Conservation (phyloP, 2,888 invertebrate species). For the Bembecia ichneumoniformis region DNA sequence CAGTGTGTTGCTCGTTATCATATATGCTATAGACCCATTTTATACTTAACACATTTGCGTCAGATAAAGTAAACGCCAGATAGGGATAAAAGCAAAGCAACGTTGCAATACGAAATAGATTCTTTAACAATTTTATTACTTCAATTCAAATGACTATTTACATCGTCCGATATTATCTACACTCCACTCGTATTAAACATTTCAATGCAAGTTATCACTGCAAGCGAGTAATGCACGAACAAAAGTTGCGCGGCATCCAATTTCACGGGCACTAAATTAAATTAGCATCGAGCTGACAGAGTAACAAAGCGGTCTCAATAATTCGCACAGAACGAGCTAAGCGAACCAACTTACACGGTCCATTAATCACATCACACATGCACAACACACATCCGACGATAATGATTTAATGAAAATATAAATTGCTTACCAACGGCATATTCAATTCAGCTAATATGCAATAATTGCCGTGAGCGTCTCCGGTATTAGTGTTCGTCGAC, state of each 20-base stretch:
- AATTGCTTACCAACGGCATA: conserved; percentile 25
- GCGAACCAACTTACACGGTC: conserved; percentile 32
- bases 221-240: conserved; percentile 15
- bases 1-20: conserved; percentile 4
- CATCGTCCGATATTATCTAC: conserved; percentile 18
- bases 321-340: conserved; percentile 55
- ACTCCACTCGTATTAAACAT: conserved; percentile 28
- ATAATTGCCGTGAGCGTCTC: conserved; percentile 40
- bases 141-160: conserved; percentile 11
- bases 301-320: conserved; percentile 65
- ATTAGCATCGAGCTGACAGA: conserved; percentile 58
- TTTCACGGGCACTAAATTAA: conserved; percentile 69
- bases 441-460: conserved; percentile 57
- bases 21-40: conserved; percentile 1
- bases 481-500: conserved; percentile 22
- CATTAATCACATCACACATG: conserved; percentile 46
- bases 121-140: conserved; percentile 41
- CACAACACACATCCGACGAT: conserved; percentile 32
- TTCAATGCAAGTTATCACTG: conserved; percentile 46
- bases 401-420: conserved; percentile 42
- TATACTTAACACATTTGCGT: not conserved
- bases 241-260: conserved; percentile 34
- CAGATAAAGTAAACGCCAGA: conserved; percentile 17
- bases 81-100: conserved; percentile 59
- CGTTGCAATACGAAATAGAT: conserved; percentile 42